Conservation (phyloP, 2,888 invertebrate species). For the Ochropleura leucogaster region DNA sequence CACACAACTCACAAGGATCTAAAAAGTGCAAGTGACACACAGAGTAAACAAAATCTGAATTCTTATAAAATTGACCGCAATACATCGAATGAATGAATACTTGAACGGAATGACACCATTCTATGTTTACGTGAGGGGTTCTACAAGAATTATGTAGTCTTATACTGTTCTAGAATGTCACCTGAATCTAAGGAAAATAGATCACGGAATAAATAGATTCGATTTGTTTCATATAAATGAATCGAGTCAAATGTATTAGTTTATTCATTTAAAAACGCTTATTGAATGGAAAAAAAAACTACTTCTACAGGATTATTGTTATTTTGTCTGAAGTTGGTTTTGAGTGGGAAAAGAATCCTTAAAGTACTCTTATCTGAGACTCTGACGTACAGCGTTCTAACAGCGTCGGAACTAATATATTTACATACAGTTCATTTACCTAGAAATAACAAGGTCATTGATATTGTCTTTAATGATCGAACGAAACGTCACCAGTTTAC, state of each 20-base stretch:
- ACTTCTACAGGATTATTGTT: not conserved
- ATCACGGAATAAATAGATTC: not conserved
- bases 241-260: not conserved
- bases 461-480: slow-evolving; percentile 32
- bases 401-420: slow-evolving; percentile 8
- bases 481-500: slow-evolving; percentile 30
- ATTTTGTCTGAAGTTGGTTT: not conserved
- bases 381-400: slow-evolving; percentile 11
- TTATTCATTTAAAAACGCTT: not conserved
- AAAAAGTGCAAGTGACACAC: slow-evolving; percentile 60
- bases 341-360: not conserved
- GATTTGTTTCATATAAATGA: slow-evolving; percentile 25
- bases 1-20: slow-evolving; percentile 51
- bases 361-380: not conserved
- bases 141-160: not conserved
- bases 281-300: not conserved
- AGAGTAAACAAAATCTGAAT: slow-evolving; percentile 55
- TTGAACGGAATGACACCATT: slow-evolving; percentile 16
- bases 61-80: slow-evolving; percentile 53
- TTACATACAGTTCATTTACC: slow-evolving; percentile 48
- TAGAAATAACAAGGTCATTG: slow-evolving; percentile 47
- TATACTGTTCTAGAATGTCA: slow-evolving; percentile 20
- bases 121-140: slow-evolving; percentile 15
- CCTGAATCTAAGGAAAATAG: not conserved
- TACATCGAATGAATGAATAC: slow-evolving; percentile 50